These are phyloP conservation scores for Asobara japonica DNA, from an alignment of 1,140 invertebrate genomes.

Conservation along the genomic window DNA sequence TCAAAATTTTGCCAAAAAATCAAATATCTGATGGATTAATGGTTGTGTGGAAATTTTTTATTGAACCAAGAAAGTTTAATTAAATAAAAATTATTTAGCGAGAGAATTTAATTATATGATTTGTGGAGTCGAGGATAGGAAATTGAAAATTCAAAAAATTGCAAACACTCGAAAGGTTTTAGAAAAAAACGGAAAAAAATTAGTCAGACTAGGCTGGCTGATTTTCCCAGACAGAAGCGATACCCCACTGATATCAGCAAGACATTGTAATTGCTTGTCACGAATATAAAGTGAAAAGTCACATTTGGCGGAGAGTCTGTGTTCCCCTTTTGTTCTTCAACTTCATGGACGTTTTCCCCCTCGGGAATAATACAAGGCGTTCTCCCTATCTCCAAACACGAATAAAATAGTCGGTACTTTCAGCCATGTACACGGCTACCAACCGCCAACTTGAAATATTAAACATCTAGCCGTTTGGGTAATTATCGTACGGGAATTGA, in stretches of 20 bases:
- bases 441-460: not conserved
- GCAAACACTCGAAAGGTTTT: too few species aligned
- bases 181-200: too few species aligned
- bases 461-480: constrained; percentile 8
- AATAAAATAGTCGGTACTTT: not conserved
- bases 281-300: not conserved
- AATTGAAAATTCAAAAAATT: too few species aligned
- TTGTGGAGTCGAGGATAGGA: too few species aligned
- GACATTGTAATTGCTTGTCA: not conserved
- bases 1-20: too few species aligned
- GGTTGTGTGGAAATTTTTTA: too few species aligned
- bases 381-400: not conserved
- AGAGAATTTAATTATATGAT: too few species aligned
- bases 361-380: not conserved
- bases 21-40: too few species aligned
- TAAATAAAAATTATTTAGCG: too few species aligned
- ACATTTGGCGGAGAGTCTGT: not conserved
- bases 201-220: too few species aligned
- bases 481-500: constrained; percentile 5
- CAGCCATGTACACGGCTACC: not conserved
- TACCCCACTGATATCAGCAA: not conserved
- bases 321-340: not conserved
- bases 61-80: too few species aligned
- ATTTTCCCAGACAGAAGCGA: too few species aligned
- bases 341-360: not conserved